Percentiles rank a stretch among this genome's conserved stretches.
These are phyloP conservation scores for Geococcyx californianus DNA, from an alignment of 2,113 vertebrate genomes.

Conservation along the genomic window DNA sequence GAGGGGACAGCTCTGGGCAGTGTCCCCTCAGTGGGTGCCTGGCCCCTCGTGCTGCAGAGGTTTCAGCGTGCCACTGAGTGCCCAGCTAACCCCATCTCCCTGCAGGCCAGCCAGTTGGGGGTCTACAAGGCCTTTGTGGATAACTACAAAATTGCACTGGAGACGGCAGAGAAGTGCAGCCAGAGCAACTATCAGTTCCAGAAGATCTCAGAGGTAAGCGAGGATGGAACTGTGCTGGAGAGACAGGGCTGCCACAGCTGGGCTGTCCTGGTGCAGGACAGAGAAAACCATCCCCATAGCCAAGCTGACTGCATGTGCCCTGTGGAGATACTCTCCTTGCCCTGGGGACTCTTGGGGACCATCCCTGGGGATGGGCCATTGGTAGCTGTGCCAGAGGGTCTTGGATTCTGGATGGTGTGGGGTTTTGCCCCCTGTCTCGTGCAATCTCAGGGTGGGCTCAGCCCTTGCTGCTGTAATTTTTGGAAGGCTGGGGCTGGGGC, in stretches of 20 bases:
- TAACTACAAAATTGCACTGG: constrained; percentile 96
- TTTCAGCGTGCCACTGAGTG: background rate
- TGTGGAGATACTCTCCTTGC: rapidly evolving
- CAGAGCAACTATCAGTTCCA: constrained; percentile 94
- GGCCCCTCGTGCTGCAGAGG: background rate
- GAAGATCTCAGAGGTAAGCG: constrained; percentile 94
- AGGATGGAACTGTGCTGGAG: background rate
- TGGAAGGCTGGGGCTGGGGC: rapidly evolving
- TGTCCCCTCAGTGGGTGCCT: background rate
- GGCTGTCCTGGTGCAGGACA: background rate
- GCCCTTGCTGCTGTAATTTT: background rate
- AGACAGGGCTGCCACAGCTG: background rate
- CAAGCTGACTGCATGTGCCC: rapidly evolving
- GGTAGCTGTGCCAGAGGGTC: background rate
- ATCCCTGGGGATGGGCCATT: background rate
- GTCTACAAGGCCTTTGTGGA: constrained; percentile 98
- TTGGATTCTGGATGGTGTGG: background rate
- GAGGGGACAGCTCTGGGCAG: background rate
- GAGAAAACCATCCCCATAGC: rapidly evolving
- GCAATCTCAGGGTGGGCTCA: background rate
- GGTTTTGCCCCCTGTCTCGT: background rate
- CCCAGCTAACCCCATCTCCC: background rate
- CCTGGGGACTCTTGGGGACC: background rate
- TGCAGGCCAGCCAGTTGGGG: constrained; percentile 91
- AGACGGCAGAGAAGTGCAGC: constrained; percentile 94